These are phyloP conservation scores for Psephotus haematonotus DNA, from an alignment of 2,113 vertebrate species.

Conservation along the genomic window DNA sequence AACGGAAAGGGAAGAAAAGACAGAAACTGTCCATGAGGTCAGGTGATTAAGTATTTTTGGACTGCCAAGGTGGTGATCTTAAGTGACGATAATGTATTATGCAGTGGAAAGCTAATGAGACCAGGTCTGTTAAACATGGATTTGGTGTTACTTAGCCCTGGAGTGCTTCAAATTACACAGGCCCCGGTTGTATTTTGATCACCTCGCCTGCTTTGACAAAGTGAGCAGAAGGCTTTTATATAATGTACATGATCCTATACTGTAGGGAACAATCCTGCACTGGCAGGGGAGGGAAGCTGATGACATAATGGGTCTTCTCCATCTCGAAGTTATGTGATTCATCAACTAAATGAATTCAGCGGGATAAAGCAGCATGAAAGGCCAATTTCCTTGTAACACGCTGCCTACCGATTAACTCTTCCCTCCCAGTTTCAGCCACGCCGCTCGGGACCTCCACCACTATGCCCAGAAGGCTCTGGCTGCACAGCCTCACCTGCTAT, in stretches of 20 bases:
- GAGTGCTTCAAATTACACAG: slow-evolving; percentile 38
- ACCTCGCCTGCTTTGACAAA: not conserved
- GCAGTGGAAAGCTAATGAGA: slow-evolving; percentile 38
- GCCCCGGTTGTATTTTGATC: slow-evolving; percentile 7
- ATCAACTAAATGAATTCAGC: slow-evolving; percentile 35
- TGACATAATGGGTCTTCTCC: slow-evolving; percentile 42
- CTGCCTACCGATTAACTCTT: not conserved
- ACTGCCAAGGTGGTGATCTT: not conserved
- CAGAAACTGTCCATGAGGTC: not conserved
- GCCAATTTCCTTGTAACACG: not conserved
- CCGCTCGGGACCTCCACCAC: not conserved
- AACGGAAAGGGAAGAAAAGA: not conserved
- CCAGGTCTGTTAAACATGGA: slow-evolving; percentile 12
- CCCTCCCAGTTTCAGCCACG: not conserved
- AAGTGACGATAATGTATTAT: slow-evolving; percentile 45
- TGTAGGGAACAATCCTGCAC: not conserved
- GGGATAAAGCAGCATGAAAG: slow-evolving; percentile 1
- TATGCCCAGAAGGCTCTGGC: fast-evolving
- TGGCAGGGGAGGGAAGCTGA: not conserved
- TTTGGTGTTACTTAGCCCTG: slow-evolving; percentile 9
- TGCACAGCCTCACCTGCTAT: too few species aligned
- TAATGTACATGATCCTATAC: not conserved
- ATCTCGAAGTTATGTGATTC: slow-evolving; percentile 23
- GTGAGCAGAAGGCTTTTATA: slow-evolving; percentile 31
- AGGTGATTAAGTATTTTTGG: slow-evolving; percentile 8